Evolutionary conservation across 1,140 invertebrate genomes (phyloP), one percentile per base, ranked within the genome.

Genomic region (Aporrectodea caliginosa): DNA sequence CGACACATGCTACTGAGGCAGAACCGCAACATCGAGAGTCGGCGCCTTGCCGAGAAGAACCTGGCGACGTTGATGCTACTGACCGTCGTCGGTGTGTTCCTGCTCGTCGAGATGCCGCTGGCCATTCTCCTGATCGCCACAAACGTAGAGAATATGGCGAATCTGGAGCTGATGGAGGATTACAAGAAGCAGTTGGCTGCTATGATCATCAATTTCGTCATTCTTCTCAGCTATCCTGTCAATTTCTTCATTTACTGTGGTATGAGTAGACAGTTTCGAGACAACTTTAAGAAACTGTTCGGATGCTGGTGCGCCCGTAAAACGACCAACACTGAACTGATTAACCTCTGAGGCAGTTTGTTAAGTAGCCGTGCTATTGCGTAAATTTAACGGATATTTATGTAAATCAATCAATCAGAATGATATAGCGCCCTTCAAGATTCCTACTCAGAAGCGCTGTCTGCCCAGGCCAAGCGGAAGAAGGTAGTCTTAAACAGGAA

Each of bases 41-140:
- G 43, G 32, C 33, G 75, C n/a, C 75, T 78, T n/a, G 77, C 77
- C 34, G 77, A 68, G 14, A 72, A 76, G 14, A 73, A 35, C 30
- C 2, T n/a, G 29, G 31, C 94, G 1, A 95, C 94, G 0, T 86
- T 95, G 1, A 96, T 96, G 95, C 88, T 96, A 1, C 95, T 96
- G 32, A 93, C 94, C 12, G 78, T 79, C 27, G 78, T 76, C 12
- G 34, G 31, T 1, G 12, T 77, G 69, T 79, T 79, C 31, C 34
- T 77, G 35, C 35, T 77, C 58, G 78, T 76, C 6, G 72, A 79
- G 72, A 32, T 79, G 16, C 74, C 74, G 16, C 43, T 75, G 16
- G 32, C 32, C 1, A 58, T 79, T 22, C 31, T 43, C 14, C 35
- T 95, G 70, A 74, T 74, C 78, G n/a, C 43, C 22, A 88, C 96